Base-by-base conservation (phyloP, 2,888 invertebrate species). In the Drosophila lutescens region DNA sequence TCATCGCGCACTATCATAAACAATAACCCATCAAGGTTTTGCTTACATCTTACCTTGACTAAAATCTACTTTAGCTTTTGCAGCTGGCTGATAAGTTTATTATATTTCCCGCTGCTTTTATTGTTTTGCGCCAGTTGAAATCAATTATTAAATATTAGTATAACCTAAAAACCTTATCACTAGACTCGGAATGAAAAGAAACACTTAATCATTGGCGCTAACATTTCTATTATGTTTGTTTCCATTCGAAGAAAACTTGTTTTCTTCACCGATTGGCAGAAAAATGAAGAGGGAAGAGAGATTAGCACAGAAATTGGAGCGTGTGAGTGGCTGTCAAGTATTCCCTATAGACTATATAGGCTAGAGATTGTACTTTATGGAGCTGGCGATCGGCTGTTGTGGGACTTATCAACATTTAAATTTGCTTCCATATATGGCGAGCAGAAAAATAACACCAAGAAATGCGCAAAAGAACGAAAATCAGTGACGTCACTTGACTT, bases 121-220 rank as follows among this genome's bases (percentile, higher is more conserved):
- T 47, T 46, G 51, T 58, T 58, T 58, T 69, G 70, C 53, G 69
- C 40, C 68, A 38, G 44, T 59, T 68, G 56, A 56, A 84, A 76
- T 74, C 77, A 69, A 65, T 71, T 57, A 50, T 61, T 67, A 49
- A 78, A 76, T 83, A 78, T 83, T 80, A 50, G 72, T 44, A 40
- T 86, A 82, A 80, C 86, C 82, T 74, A 80, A 76, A 86, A 83
- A 69, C 38, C 26, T 77, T 80, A 80, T 76, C 84, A 68, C 51
- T 5, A 10, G 7, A 15, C 58, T 49, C 6, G 38, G 15, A 2
- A 65, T 38, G n/a, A 17, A 55, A 43, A 20, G 44, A 23, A 36
- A 43, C 38, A 43, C 49, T 47, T 49, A 80, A 83, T 82, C 65
- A 71, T 55, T 67, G 82, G 84, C 82, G 82, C 82, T 80, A 59